Percentiles rank a stretch among this genome's conserved stretches.
Evolutionary conservation across 2,113 vertebrate genomes (phyloP).

Genomic region (Rousettus leschenaultii): DNA sequence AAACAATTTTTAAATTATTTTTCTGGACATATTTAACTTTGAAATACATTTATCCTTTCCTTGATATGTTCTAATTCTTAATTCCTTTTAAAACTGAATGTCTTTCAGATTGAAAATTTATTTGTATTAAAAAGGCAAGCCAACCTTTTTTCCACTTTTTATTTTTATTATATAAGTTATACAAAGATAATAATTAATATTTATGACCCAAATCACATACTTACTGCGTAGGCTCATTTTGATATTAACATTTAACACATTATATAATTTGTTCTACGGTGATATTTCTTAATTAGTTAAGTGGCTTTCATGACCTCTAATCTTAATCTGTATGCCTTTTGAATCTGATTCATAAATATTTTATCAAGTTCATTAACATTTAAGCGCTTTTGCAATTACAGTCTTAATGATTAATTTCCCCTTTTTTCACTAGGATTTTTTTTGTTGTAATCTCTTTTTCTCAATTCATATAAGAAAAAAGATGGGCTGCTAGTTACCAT

Average conservation of each 20-base stretch:
- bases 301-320: slow-evolving; percentile 22
- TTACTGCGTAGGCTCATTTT: not conserved
- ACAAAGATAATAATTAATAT: not conserved
- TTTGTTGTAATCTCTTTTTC: not conserved
- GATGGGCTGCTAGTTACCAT: not conserved
- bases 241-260: not conserved
- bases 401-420: slow-evolving; percentile 1
- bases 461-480: not conserved
- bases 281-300: slow-evolving; percentile 46
- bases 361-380: slow-evolving; percentile 53
- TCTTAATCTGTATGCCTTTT: slow-evolving; percentile 13
- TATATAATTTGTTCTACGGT: slow-evolving; percentile 19
- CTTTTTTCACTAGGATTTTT: not conserved
- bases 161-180: not conserved
- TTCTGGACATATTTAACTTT: not conserved
- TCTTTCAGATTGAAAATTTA: not conserved
- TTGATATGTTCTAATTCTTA: not conserved
- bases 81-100: not conserved
- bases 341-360: slow-evolving; percentile 52
- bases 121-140: not conserved
- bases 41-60: not conserved
- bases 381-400: not conserved
- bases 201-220: not conserved
- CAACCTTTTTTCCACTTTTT: not conserved
- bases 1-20: not conserved